Evolutionary conservation across 2,797 vertebrate species (phyloP), one percentile per base, ranked within the genome.

Genomic region (Syndactyla subalaris): DNA sequence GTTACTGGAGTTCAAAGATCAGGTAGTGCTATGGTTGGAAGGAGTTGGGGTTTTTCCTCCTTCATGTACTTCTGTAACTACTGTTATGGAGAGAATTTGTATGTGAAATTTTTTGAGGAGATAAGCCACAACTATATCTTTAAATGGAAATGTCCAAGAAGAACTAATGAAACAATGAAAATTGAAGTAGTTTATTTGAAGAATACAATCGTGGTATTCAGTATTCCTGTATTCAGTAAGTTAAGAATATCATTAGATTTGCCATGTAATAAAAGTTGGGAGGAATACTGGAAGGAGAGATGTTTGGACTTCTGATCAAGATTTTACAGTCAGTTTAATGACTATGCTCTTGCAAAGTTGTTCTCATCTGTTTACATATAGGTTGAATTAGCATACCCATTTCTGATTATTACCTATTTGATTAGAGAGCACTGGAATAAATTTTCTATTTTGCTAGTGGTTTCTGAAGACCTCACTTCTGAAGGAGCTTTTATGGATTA

Each of bases 391-490:
- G 27, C 39, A 48, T 73, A 12, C 45, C 67, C 4, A 9, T 27
- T 82, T 89, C 46, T 88, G 68, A 83, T 85, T 71, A 62, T 88
- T 65, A 55, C 62, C 46, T 45, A 16, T 79, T 73, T 39, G 32
- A 80, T 92, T 83, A 77, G 92, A 90, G 18, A 80, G 14, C 32
- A 77, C 54, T 1, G 4, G 36, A 89, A 88, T 80, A 77, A 13
- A 48, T 83, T 90, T 79, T 89, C 20, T 62, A 2, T 66, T 93
- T 89, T 92, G 16, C 23, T 24, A 62, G 67, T 80, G 36, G 10
- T 74, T 88, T 71, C 55, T 80, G 86, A 90, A 94, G 34, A 34
- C 29, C 19, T 87, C 23, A 55, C 39, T 83, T 90, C 51, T 45
- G 57, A 80, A 90, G 46, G 43, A 63, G 22, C 18, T 90, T 90